A percentile compares a stretch with the other conserved stretches of the same genome.
phyloP scores from a whole-genome alignment of 2,888 invertebrate genomes.

The Argyresthia goedartella region DNA sequence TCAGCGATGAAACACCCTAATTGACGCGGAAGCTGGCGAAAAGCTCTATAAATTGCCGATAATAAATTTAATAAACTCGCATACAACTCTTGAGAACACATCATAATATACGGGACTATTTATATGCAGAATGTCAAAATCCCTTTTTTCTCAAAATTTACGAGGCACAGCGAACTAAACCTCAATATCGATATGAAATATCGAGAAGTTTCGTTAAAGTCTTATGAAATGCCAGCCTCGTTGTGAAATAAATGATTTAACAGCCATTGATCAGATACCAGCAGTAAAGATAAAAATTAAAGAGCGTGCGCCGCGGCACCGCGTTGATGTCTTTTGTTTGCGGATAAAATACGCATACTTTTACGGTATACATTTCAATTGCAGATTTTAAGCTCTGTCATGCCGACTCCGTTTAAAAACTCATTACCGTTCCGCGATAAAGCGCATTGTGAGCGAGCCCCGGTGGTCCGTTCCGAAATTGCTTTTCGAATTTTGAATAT shows the following conservation, averaged over 20 bases:
- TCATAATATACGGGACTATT: too few species aligned
- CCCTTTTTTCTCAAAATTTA: not conserved
- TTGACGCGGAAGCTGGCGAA: conserved; percentile 44
- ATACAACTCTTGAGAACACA: too few species aligned
- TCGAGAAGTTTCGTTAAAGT: not conserved
- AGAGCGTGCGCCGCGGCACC: not conserved
- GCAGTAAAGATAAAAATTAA: too few species aligned
- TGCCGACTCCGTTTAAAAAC: not conserved
- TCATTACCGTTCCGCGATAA: not conserved
- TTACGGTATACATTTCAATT: too few species aligned
- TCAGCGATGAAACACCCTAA: not conserved
- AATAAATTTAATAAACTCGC: conserved; percentile 33
- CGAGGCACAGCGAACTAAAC: not conserved
- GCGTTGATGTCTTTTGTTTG: conserved; percentile 6
- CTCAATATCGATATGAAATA: not conserved
- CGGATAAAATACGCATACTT: not conserved
- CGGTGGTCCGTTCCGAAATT: conserved; percentile 1
- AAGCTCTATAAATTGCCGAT: conserved; percentile 44
- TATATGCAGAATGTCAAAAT: too few species aligned
- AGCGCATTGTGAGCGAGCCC: not conserved
- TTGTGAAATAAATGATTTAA: conserved; percentile 1
- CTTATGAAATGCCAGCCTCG: not conserved
- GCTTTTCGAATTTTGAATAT: not conserved
- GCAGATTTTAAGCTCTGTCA: not conserved
- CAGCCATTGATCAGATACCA: not conserved